phyloP scores from a whole-genome alignment of 2,888 invertebrate genomes.

The Blera fallax region DNA sequence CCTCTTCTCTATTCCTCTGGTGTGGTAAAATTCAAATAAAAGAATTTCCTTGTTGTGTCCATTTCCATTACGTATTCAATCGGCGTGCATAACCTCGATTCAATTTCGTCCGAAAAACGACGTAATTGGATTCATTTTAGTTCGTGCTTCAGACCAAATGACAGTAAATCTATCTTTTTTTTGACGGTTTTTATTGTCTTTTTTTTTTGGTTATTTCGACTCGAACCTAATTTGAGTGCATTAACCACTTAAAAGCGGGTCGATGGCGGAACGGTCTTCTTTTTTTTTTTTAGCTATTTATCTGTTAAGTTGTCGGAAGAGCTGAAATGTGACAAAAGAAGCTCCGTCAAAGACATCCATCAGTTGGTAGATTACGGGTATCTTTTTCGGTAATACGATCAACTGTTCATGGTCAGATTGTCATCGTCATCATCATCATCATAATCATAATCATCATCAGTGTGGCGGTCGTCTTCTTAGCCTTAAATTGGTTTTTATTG shows the following conservation, averaged over 20 bases:
- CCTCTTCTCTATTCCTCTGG: background rate
- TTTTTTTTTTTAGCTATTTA: background rate
- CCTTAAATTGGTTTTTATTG: background rate
- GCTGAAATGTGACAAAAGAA: slow-evolving; percentile 11
- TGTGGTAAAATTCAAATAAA: background rate
- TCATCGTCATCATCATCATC: slow-evolving; percentile 5
- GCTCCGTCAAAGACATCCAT: slow-evolving; percentile 2
- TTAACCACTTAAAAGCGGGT: slow-evolving; percentile 30
- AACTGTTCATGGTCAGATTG: slow-evolving; percentile 18
- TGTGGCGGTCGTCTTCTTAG: background rate
- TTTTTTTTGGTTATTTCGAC: slow-evolving; percentile 7
- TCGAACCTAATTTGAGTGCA: slow-evolving; percentile 20
- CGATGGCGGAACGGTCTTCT: slow-evolving; percentile 10
- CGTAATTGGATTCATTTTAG: slow-evolving; percentile 48
- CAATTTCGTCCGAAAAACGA: slow-evolving; percentile 33
- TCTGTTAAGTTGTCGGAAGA: slow-evolving; percentile 6
- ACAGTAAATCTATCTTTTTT: slow-evolving; percentile 38
- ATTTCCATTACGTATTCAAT: slow-evolving; percentile 35
- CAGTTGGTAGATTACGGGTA: background rate
- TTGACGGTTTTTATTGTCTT: background rate
- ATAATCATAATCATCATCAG: background rate
- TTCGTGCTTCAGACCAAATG: slow-evolving; percentile 48
- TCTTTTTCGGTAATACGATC: slow-evolving; percentile 44
- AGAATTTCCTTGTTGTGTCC: slow-evolving; percentile 5
- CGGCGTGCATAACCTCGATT: slow-evolving; percentile 42